Base-by-base conservation (phyloP, 1,140 invertebrate genomes). In the Bombus ignitus region DNA sequence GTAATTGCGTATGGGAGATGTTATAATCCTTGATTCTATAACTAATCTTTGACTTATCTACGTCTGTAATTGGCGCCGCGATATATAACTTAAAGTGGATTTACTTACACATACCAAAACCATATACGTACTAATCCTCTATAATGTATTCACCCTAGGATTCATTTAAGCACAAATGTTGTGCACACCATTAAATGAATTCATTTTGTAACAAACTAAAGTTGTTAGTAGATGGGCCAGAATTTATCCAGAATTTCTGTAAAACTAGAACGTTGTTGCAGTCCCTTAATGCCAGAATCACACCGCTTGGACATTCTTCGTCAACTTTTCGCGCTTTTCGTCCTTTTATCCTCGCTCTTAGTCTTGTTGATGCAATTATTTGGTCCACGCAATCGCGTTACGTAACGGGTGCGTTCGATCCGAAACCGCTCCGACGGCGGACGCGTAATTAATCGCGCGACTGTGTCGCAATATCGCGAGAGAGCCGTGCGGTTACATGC, bases 401-500 rank as follows among this genome's bases (percentile, higher is more conserved):
- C 78, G 74, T 76, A 89, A 74, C 74, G 53, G 75, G 25, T 65
- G 39, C 78, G 79, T 89, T 87, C 81, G 78, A 85, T 85, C 78
- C 71, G 81, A 81, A 90, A 90, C 57, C 59, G 79, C 44, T 66
- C 70, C 74, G 42, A 25, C 78, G 82, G 37, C 83, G 81, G 88
- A 73, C 86, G 74, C 79, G 82, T 90, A 90, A 90, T 90, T 90
- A 90, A 90, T 90, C 86, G 88, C 88, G 65, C 65, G 88, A 81
- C 86, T 83, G 80, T 90, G 83, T 90, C 86, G 89, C 81, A 90
- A 90, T 90, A 90, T 90, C 86, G 89, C 83, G 83, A 87, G 83
- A 88, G 86, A 90, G 86, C 85, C 66, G 47, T 90, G 89, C 80
- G 90, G 87, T 88, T 87, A 86, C 89, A 87, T 90, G 68, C 88